phyloP scores from a whole-genome alignment of 2,113 vertebrate genomes.

The Perca fluviatilis region DNA sequence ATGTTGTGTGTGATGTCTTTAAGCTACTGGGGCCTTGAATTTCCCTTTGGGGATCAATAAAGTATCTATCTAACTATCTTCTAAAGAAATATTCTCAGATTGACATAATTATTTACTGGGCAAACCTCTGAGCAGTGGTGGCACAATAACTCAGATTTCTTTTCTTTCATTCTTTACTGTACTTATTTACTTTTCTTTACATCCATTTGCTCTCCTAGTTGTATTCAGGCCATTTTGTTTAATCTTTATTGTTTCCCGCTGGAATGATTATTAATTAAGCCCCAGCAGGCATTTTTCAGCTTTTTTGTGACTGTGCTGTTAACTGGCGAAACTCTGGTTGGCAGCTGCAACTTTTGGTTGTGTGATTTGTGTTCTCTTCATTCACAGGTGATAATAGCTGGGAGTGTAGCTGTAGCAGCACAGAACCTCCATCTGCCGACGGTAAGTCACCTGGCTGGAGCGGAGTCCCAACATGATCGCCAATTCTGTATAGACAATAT shows the following conservation, averaged over 20 bases:
- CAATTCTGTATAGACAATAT: not conserved
- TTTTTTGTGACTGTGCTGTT: not conserved
- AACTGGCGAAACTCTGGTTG: not conserved
- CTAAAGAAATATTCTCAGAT: too few species aligned
- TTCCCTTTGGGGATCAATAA: too few species aligned
- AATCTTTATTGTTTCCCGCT: not conserved
- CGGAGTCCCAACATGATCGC: not conserved
- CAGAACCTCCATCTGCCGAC: constrained; percentile 78
- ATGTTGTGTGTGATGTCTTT: too few species aligned
- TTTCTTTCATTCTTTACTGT: too few species aligned
- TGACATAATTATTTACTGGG: too few species aligned
- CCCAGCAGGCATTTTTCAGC: not conserved
- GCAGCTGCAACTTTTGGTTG: not conserved
- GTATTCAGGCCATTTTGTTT: not conserved
- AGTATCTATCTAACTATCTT: too few species aligned
- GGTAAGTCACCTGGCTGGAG: constrained; percentile 62
- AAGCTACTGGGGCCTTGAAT: too few species aligned
- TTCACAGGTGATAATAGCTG: constrained; percentile 76
- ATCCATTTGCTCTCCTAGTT: not conserved
- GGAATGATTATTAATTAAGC: not conserved
- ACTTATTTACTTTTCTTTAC: too few species aligned
- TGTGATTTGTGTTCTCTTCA: not conserved
- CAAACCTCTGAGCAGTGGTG: too few species aligned
- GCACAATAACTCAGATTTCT: too few species aligned
- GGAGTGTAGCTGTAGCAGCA: constrained; percentile 77